A percentile compares a stretch with the other conserved stretches of the same genome.
phyloP scores from a whole-genome alignment of 1,140 invertebrate genomes.

The Oreohelix idahoensis region DNA sequence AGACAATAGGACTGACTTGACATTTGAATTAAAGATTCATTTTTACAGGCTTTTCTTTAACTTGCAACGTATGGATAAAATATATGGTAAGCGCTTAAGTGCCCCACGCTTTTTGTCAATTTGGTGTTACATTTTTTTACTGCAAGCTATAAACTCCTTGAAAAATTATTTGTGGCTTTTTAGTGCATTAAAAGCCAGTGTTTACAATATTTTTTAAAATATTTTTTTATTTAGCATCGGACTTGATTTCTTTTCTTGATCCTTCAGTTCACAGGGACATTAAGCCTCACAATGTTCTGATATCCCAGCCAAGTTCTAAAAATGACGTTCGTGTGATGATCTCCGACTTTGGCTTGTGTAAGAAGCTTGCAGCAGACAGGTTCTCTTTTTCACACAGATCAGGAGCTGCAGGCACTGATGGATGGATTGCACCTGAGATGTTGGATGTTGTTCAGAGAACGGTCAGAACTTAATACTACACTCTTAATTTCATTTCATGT shows the following conservation, averaged over 20 bases:
- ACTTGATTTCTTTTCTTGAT: neutral
- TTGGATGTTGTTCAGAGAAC: constrained; percentile 73
- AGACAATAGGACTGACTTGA: no score
- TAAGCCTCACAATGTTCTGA: constrained; percentile 97
- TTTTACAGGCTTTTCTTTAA: no score
- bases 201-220: no score
- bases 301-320: constrained; percentile 81
- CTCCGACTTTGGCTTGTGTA: constrained; percentile 98
- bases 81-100: no score
- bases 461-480: constrained; percentile 59
- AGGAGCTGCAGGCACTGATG: constrained; percentile 94
- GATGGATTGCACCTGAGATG: constrained; percentile 99
- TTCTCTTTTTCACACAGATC: constrained; percentile 92
- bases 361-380: constrained; percentile 91
- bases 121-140: no score
- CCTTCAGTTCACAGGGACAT: constrained; percentile 94
- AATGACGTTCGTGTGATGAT: constrained; percentile 92
- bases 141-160: no score
- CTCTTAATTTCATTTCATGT: neutral
- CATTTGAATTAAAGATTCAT: no score
- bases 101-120: no score
- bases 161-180: no score
- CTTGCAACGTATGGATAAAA: no score
- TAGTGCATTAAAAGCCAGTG: no score
- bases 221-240: no score